These are phyloP conservation scores for Pleuronectes platessa DNA, from an alignment of 2,113 vertebrate species.

Conservation along the genomic window DNA sequence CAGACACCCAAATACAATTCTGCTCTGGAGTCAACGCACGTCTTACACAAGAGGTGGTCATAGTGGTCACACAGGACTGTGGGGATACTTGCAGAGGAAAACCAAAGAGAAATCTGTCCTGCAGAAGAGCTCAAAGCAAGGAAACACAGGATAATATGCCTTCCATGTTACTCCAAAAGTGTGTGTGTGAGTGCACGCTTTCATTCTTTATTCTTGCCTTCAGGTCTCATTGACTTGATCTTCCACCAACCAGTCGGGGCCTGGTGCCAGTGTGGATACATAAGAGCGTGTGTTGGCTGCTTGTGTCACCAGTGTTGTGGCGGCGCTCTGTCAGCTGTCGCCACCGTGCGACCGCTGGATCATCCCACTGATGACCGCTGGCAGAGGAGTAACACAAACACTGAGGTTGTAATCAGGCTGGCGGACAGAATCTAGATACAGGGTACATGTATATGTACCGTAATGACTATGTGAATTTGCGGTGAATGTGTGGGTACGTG, in stretches of 20 bases:
- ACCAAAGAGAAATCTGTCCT: conserved; percentile 38
- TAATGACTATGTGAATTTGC: conserved; percentile 26
- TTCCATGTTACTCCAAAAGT: conserved; percentile 16
- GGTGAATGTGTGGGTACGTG: conserved; percentile 5
- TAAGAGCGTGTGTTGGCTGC: conserved; percentile 30
- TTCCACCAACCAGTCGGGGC: conserved; percentile 29
- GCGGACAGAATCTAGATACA: conserved; percentile 30
- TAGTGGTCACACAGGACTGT: conserved; percentile 40
- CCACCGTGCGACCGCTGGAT: conserved; percentile 18
- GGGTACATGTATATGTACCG: conserved; percentile 8
- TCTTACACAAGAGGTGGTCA: conserved; percentile 49
- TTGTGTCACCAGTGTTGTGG: conserved; percentile 28
- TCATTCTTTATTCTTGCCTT: conserved; percentile 19
- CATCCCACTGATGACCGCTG: conserved; percentile 31
- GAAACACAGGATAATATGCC: conserved; percentile 60
- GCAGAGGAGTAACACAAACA: conserved; percentile 62
- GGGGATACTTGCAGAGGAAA: conserved; percentile 34
- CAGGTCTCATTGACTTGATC: conserved; percentile 47
- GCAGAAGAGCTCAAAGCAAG: conserved; percentile 45
- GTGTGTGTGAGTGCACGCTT: background rate
- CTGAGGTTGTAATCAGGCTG: conserved; percentile 60
- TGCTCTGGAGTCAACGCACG: conserved; percentile 42
- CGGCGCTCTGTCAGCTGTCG: conserved; percentile 41
- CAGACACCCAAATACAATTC: conserved; percentile 9
- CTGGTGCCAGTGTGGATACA: conserved; percentile 38